phyloP scores from a whole-genome alignment of 2,113 vertebrate genomes.

The Empidonax alnorum region DNA sequence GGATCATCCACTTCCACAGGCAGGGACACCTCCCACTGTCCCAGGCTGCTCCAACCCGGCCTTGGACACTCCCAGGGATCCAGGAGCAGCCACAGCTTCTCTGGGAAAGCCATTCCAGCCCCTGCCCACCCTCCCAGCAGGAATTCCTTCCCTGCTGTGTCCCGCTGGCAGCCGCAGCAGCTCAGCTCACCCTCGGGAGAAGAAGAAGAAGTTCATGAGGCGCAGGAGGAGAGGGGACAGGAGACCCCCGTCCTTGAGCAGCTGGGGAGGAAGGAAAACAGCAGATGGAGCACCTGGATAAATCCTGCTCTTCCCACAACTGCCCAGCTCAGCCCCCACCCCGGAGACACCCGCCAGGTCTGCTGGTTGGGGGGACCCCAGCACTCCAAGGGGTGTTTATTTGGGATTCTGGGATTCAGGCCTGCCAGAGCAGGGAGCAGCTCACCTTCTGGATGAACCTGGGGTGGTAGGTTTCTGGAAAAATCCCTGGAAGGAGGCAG shows the following conservation, averaged over 20 bases:
- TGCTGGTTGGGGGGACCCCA: fast-evolving
- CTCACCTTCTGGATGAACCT: slow-evolving; percentile 89
- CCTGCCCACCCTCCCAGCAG: not conserved
- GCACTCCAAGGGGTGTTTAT: fast-evolving
- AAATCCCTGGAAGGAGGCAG: slow-evolving; percentile 82
- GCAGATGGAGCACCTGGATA: fast-evolving
- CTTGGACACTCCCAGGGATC: not conserved
- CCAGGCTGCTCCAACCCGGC: fast-evolving
- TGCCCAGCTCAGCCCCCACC: not conserved
- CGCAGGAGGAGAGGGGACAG: slow-evolving; percentile 84
- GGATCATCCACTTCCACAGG: not conserved
- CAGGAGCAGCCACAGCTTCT: not conserved
- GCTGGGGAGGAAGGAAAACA: slow-evolving; percentile 65
- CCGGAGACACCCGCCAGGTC: fast-evolving
- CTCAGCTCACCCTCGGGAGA: slow-evolving; percentile 82
- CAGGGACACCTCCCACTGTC: not conserved
- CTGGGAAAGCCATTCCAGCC: fast-evolving
- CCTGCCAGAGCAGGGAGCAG: not conserved
- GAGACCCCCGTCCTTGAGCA: slow-evolving; percentile 88
- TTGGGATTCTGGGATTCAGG: not conserved
- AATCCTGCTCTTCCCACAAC: not conserved
- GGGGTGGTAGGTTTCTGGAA: slow-evolving; percentile 89
- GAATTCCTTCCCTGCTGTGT: not conserved
- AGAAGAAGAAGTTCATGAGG: slow-evolving; percentile 88
- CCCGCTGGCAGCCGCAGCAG: too few species aligned